Evolutionary conservation across 2,888 invertebrate genomes (phyloP).

Genomic region (Sussaba pulchella): DNA sequence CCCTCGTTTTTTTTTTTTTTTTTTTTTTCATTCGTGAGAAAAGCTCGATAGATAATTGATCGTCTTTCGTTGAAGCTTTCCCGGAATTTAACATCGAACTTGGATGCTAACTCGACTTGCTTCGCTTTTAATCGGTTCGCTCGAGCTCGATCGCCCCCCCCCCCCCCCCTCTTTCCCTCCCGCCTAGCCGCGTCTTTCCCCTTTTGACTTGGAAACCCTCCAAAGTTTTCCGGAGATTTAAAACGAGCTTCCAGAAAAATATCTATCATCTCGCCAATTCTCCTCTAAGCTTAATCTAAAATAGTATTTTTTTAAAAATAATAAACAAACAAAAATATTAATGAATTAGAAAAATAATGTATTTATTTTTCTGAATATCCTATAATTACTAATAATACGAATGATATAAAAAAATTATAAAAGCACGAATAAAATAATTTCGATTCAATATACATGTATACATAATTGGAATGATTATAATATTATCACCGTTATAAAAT

Average conservation of each 20-base stretch:
- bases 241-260: conserved; percentile 41
- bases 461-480: too few relatives aligned
- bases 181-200: background rate
- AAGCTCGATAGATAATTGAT: conserved; percentile 59
- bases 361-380: too few relatives aligned
- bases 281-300: too few relatives aligned
- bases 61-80: conserved; percentile 26
- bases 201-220: background rate
- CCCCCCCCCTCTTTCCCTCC: background rate
- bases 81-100: conserved; percentile 25
- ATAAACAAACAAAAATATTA: too few relatives aligned
- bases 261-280: conserved; percentile 43
- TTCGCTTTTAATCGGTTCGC: background rate
- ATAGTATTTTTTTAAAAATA: too few relatives aligned
- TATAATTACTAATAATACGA: too few relatives aligned
- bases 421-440: too few relatives aligned
- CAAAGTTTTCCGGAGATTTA: conserved; percentile 43
- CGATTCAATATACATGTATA: too few relatives aligned
- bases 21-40: conserved; percentile 24
- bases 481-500: too few relatives aligned
- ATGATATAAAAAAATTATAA: too few relatives aligned
- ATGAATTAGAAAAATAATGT: too few relatives aligned
- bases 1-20: too few relatives aligned
- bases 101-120: background rate
- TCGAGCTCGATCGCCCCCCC: background rate